Percentiles rank a stretch among this genome's conserved stretches.
Evolutionary conservation across 35 echinoderm and acorn worm genomes (phyloP).

Genomic region (Apostichopus japonicus): DNA sequence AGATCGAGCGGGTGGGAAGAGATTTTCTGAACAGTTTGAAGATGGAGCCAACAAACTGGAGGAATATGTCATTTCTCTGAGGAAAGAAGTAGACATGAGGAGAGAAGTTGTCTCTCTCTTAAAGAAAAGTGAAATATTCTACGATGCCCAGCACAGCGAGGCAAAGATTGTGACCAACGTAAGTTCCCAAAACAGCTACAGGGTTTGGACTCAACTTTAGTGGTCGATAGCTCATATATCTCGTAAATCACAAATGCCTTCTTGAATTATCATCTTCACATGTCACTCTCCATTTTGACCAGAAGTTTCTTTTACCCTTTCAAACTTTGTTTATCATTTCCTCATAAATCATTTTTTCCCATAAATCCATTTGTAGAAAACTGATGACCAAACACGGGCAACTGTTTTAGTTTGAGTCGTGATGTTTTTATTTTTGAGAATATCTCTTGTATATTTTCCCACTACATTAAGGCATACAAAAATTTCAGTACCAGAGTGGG

Average conservation of each 20-base stretch:
- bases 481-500: conserved; percentile 93
- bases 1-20: conserved; percentile 97
- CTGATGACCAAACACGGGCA: too few relatives aligned
- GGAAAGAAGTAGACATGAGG: conserved; percentile 86
- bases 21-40: conserved; percentile 98
- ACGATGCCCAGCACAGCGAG: conserved; percentile 93
- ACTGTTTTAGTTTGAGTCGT: too few relatives aligned
- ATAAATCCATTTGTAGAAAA: too few relatives aligned
- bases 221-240: too few relatives aligned
- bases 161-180: conserved; percentile 99
- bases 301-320: too few relatives aligned
- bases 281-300: too few relatives aligned
- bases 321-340: too few relatives aligned
- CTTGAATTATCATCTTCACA: too few relatives aligned
- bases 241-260: too few relatives aligned
- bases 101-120: conserved; percentile 78
- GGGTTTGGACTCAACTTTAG: too few relatives aligned
- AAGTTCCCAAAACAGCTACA: conserved; percentile 37
- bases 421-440: too few relatives aligned
- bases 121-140: conserved; percentile 97
- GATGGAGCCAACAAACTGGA: conserved; percentile 90
- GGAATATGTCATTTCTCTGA: conserved; percentile 77
- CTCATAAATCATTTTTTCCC: too few relatives aligned
- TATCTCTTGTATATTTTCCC: background rate
- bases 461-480: conserved; percentile 81